A percentile compares a stretch with the other conserved stretches of the same genome.
These are phyloP conservation scores for Umimayanthus chanpuru DNA, from an alignment of 92 coral and sea anemone genomes.

Conservation along the genomic window DNA sequence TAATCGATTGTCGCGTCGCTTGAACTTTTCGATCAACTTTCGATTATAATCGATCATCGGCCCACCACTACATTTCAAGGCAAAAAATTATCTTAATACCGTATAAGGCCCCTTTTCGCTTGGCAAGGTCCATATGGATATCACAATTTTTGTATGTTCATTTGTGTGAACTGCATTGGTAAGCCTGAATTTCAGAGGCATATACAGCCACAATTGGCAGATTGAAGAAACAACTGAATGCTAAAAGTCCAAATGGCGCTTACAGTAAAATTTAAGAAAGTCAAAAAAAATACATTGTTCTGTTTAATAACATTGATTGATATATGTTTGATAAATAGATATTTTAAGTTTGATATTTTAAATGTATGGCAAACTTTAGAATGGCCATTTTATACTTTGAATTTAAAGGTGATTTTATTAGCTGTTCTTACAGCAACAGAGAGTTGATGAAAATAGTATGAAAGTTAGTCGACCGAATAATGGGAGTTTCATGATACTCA, in stretches of 20 bases:
- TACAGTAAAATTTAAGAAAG: conserved; percentile 22
- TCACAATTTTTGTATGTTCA: conserved; percentile 31
- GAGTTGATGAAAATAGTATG: not conserved
- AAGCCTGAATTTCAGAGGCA: conserved; percentile 5
- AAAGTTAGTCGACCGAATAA: conserved; percentile 6
- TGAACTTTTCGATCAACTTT: too few species aligned
- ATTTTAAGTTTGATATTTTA: conserved; percentile 18
- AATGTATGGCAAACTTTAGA: too few species aligned
- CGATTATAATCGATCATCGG: too few species aligned
- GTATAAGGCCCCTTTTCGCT: conserved; percentile 22
- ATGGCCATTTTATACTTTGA: too few species aligned
- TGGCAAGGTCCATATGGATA: conserved; percentile 28
- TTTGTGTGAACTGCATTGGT: conserved; percentile 18
- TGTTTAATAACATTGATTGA: conserved; percentile 21
- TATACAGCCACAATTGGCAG: conserved; percentile 12
- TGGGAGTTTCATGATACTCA: conserved; percentile 16
- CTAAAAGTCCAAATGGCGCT: conserved; percentile 20
- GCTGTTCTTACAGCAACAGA: conserved; percentile 10
- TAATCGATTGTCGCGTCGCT: too few species aligned
- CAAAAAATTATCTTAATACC: conserved; percentile 9
- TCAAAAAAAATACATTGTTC: conserved; percentile 18
- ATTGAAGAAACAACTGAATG: conserved; percentile 26
- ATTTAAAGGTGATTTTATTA: too few species aligned
- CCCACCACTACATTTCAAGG: too few species aligned
- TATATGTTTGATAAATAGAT: conserved; percentile 8